These are phyloP conservation scores for Leptocoma aspasia DNA, from an alignment of 2,113 vertebrate genomes.

Conservation along the genomic window DNA sequence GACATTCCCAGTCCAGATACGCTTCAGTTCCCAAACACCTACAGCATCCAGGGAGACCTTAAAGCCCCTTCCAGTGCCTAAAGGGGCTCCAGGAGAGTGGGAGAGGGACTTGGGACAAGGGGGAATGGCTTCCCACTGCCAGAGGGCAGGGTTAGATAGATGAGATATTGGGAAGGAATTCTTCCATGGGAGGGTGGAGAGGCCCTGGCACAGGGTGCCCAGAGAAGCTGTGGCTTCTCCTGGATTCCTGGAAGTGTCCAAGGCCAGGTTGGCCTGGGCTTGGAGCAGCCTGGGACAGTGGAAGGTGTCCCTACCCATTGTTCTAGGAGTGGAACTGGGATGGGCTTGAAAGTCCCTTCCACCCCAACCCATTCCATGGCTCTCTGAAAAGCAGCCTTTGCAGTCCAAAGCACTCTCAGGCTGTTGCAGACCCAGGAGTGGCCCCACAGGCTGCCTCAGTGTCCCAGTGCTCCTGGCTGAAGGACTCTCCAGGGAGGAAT, in stretches of 20 bases:
- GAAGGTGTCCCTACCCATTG: neutral
- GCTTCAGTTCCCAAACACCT: neutral
- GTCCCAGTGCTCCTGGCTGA: neutral
- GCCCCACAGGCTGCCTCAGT: neutral
- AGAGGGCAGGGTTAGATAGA: rapidly evolving
- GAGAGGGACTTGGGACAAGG: neutral
- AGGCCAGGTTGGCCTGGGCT: rapidly evolving
- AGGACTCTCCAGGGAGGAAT: neutral
- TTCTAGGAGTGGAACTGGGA: rapidly evolving
- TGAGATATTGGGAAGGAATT: neutral
- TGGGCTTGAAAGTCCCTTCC: neutral
- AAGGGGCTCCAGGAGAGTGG: neutral
- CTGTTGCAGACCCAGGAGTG: neutral
- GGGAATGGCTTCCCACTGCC: neutral
- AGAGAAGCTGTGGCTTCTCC: neutral
- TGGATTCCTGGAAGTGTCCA: neutral
- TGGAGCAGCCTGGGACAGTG: rapidly evolving
- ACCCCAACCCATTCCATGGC: neutral
- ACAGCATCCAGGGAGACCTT: neutral
- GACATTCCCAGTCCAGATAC: neutral
- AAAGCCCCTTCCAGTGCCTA: neutral
- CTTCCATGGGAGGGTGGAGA: rapidly evolving
- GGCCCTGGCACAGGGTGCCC: neutral
- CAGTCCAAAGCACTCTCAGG: neutral
- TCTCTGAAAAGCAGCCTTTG: neutral